These are phyloP conservation scores for Manis pentadactyla DNA, from an alignment of 2,797 vertebrate species.

Conservation along the genomic window DNA sequence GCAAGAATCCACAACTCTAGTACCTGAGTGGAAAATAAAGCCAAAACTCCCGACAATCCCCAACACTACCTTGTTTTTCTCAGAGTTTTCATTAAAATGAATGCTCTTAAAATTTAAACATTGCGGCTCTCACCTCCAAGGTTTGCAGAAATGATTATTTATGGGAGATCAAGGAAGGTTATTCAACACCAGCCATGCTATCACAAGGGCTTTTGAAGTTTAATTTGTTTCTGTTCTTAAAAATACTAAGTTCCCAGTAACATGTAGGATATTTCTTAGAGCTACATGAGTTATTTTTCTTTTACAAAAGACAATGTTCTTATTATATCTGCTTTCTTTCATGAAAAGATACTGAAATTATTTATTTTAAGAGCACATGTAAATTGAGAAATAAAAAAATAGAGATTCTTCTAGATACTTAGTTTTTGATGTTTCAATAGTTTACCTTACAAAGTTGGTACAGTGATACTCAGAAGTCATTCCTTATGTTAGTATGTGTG, in stretches of 20 bases:
- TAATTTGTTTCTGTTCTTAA: conserved; percentile 38
- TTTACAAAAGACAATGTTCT: background rate
- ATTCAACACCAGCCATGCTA: conserved; percentile 25
- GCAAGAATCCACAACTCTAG: background rate
- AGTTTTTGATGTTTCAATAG: background rate
- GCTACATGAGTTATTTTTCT: background rate
- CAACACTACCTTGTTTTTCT: background rate
- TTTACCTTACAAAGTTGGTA: conserved; percentile 6
- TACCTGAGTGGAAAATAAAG: conserved; percentile 35
- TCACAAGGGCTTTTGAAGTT: conserved; percentile 55
- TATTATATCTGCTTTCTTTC: background rate
- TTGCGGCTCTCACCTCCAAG: background rate
- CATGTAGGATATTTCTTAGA: background rate
- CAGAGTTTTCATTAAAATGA: conserved; percentile 63
- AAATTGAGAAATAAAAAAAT: conserved; percentile 39
- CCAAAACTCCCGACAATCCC: background rate
- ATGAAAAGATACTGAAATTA: background rate
- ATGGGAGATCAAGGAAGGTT: background rate
- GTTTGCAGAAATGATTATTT: conserved; percentile 47
- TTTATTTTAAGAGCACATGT: background rate
- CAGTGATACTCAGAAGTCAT: background rate
- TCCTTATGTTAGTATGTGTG: background rate
- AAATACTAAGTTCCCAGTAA: background rate
- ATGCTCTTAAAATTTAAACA: conserved; percentile 57
- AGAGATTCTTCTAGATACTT: background rate